Evolutionary conservation across 2,797 vertebrate species (phyloP), one percentile per base, ranked within the genome.

Genomic region (Sebastolobus altivelis): DNA sequence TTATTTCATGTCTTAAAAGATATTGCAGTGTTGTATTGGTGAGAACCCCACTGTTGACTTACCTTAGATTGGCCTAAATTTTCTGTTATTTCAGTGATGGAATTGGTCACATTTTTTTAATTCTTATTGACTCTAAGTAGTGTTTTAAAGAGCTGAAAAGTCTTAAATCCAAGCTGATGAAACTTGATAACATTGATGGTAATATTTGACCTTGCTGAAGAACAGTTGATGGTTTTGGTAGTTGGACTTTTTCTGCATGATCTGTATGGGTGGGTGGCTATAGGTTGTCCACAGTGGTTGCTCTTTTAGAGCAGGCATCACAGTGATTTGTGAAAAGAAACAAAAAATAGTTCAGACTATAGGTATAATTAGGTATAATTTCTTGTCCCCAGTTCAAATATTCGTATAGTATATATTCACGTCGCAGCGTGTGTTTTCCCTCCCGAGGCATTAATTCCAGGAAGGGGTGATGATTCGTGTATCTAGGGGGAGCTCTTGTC

Each of bases 401-500:
- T 49, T 22, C 1, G 16, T 37, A 29, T 13, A 0, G 13, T 16
- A 12, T 13, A 43, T 20, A 25, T 63, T 10, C 6, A 11, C 37
- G 16, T 8, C 16, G 65, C 52, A 22, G 3, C 56, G 38, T 55
- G 37, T 65, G 3, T 68, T 75, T 77, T 38, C 46, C 18, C 40
- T 56, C 27, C 6, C 12, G 54, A 58, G 56, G 29, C 14, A 56
- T 49, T 43, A 0, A 25, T 79, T 73, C 77, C 59, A 65, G 31
- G 46, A 60, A 85, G 40, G 56, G 69, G 59, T 73, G 83, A 75
- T 76, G 87, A 84, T 86, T 81, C n/a, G 1, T 75, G 76, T 79
- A 83, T 86, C 84, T 89, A 91, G 90, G 88, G 91, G 93, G 93
- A 90, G 93, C 92, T 92, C 79, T 93, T 89, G 88, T 79, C 88